A percentile compares a stretch with the other conserved stretches of the same genome.
phyloP scores from a whole-genome alignment of 1,140 invertebrate species.

The Bombus affinis region DNA sequence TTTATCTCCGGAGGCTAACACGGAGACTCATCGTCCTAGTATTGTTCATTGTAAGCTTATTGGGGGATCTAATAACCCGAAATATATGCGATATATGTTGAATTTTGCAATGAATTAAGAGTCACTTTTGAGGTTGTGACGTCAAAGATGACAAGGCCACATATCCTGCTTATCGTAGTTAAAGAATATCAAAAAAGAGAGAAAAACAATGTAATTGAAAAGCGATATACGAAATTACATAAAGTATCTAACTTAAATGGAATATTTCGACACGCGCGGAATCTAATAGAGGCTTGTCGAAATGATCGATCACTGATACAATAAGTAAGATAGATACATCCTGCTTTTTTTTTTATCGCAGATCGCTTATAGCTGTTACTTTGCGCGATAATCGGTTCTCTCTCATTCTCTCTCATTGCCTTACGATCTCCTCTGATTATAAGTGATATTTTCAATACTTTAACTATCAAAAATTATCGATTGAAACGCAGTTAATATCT shows the following conservation, averaged over 20 bases:
- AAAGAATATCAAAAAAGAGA: too few species aligned
- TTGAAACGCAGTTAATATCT: too few species aligned
- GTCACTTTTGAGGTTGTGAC: not conserved
- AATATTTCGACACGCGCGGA: not conserved
- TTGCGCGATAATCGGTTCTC: not conserved
- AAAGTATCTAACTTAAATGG: not conserved
- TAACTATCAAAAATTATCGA: too few species aligned
- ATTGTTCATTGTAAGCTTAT: not conserved
- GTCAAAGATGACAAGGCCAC: not conserved
- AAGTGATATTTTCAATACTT: too few species aligned
- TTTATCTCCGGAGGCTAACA: not conserved
- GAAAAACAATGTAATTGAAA: not conserved
- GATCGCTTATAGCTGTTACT: not conserved
- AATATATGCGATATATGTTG: not conserved
- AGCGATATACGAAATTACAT: not conserved
- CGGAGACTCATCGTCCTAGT: too few species aligned
- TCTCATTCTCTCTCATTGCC: not conserved
- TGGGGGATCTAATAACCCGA: not conserved
- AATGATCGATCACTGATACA: not conserved
- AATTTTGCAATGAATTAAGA: not conserved
- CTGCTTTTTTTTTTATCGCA: not conserved
- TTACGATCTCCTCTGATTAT: not conserved
- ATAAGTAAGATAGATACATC: too few species aligned
- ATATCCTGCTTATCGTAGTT: not conserved
- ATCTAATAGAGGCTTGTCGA: not conserved